A percentile compares a stretch with the other conserved stretches of the same genome.
These are phyloP conservation scores for Brachirus orientalis DNA, from an alignment of 2,113 vertebrate genomes.

Conservation along the genomic window DNA sequence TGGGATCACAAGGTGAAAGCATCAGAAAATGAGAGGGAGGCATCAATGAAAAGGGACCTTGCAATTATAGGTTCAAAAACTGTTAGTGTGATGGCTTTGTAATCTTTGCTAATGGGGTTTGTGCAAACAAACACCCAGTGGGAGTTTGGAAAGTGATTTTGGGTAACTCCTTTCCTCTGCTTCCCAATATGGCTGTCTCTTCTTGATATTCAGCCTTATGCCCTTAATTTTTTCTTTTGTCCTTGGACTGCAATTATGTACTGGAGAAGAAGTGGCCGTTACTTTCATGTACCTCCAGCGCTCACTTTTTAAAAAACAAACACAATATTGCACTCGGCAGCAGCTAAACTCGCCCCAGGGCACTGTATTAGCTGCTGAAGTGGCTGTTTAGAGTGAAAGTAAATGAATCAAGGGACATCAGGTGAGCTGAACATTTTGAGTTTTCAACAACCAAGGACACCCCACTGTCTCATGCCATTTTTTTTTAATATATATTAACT, in stretches of 20 bases:
- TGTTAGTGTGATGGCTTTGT: constrained; percentile 72
- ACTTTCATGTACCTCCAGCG: constrained; percentile 39
- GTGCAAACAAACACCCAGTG: constrained; percentile 50
- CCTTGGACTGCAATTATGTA: constrained; percentile 49
- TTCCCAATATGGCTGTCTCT: constrained; percentile 30
- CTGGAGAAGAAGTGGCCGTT: constrained; percentile 40
- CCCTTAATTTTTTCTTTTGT: constrained; percentile 15
- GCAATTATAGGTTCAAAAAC: constrained; percentile 62
- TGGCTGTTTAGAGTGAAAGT: constrained; percentile 65
- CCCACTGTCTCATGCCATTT: background rate
- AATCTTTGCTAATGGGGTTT: constrained; percentile 73
- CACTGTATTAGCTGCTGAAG: constrained; percentile 67
- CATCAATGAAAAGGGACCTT: constrained; percentile 44
- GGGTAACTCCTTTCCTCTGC: constrained; percentile 10
- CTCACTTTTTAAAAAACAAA: constrained; percentile 58
- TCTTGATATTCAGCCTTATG: constrained; percentile 24
- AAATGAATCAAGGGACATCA: constrained; percentile 58
- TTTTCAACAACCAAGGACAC: constrained; percentile 56
- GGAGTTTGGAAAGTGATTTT: constrained; percentile 46
- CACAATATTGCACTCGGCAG: constrained; percentile 56
- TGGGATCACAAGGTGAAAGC: constrained; percentile 43
- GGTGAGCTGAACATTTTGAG: constrained; percentile 61
- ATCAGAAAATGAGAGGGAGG: constrained; percentile 60
- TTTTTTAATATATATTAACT: constrained; percentile 7
- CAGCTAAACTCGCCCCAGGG: constrained; percentile 46